These are phyloP conservation scores for Hiodon alosoides DNA, from an alignment of 2,113 vertebrate genomes.

Conservation along the genomic window DNA sequence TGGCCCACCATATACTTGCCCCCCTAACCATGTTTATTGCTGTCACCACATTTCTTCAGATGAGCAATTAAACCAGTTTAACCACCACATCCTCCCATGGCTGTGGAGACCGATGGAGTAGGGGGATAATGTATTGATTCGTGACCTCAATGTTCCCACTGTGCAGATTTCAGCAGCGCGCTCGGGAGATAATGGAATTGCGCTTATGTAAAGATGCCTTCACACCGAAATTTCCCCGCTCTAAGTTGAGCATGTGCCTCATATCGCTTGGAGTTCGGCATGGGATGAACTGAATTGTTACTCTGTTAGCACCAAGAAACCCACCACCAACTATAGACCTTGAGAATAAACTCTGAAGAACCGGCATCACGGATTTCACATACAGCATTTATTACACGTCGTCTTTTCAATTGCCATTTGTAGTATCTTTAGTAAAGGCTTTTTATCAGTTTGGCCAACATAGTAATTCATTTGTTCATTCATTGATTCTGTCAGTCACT, in stretches of 20 bases:
- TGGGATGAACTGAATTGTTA: background rate
- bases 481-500: conserved; percentile 3
- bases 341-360: no score
- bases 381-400: background rate
- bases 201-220: conserved; percentile 49
- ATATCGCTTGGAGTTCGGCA: background rate
- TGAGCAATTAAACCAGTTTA: no score
- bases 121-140: conserved; percentile 57
- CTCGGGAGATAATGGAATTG: conserved; percentile 46
- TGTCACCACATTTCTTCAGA: no score
- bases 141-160: conserved; percentile 55
- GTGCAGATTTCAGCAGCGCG: conserved; percentile 47
- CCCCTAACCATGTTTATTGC: no score
- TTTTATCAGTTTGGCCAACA: background rate
- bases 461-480: background rate
- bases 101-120: conserved; percentile 43
- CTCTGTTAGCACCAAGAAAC: background rate
- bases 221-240: conserved; percentile 47
- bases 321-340: background rate
- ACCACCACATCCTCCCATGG: no score
- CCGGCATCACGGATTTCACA: background rate
- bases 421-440: background rate
- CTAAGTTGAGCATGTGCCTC: conserved; percentile 28
- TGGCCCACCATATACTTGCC: no score
- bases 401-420: background rate